Base-by-base conservation (phyloP, 2,113 vertebrate genomes). In the Alligator sinensis region DNA sequence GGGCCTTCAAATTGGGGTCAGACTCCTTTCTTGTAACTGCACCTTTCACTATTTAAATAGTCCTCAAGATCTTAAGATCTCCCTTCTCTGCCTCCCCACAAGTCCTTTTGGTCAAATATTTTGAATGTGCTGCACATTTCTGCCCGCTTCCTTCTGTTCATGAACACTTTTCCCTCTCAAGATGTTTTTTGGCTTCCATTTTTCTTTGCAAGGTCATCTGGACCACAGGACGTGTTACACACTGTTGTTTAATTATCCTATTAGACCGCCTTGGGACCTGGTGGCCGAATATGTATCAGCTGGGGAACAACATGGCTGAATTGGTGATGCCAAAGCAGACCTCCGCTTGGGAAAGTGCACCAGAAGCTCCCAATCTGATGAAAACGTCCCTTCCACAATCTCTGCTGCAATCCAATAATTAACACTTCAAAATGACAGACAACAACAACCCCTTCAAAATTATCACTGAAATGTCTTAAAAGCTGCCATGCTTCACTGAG, bases 381-480 rank as follows among this genome's bases (percentile, higher is more conserved):
- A 22, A 88, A 61, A 91, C 61, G 28, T 74, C 86, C 55, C 78
- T 92, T 17, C 59, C 62, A 28, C 87, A 88, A 86, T 64, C 47
- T 70, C 34, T 78, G 3, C 64, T 19, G 7, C 30, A 21, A 75
- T 66, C 77, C 94, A 95, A 84, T 55, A 90, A 82, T 77, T 95
- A 93, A 86, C 22, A 86, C 88, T 92, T 89, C 86, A 84, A 11
- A 93, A 64, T 76, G 47, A 88, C 70, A 86, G 93, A 80, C 91
- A 94, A 88, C 27, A 57, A 55, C 62, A 62, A 30, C 11, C 61
- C 30, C 72, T 70, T 92, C 47, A 47, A 47, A 91, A 94, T 92
- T 96, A 92, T 94, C 92, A 90, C 87, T 80, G 47, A 86, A 95
- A 91, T 84, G 92, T 96, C 95, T 96, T 86, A 88, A 92, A 88